Evolutionary conservation across 2,888 invertebrate species (phyloP), one percentile per base, ranked within the genome.

Genomic region (Cybosia mesomella): DNA sequence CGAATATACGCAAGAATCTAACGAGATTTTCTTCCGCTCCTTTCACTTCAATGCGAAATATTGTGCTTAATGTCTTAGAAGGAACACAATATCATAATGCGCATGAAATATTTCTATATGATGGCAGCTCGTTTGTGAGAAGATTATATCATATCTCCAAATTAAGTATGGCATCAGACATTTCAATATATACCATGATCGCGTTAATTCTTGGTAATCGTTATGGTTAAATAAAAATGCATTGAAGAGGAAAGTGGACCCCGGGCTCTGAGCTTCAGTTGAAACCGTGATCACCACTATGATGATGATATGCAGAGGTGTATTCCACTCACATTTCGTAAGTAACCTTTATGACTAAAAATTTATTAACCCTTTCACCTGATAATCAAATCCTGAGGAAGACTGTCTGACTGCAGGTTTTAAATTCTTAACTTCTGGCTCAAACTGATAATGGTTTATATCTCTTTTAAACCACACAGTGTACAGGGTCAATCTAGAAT

Each of bases 51-150:
- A 60, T 68, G 68, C 39, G 68, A 64, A 68, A 64, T 68, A 55
- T 59, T 58, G 68, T 68, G 68, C 43, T 64, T 68, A 68, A 68
- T 64, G 68, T 68, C 39, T 59, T 22, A 68, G 68, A 68, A 68
- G 32, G 22, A 68, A 58, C 59, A 68, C 64, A 60, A 55, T 60
- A 64, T 22, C 64, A 64, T 68, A 58, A 64, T 59, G 60, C 32
- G 32, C 54, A 68, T 60, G 18, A 64, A 34, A 68, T 64, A 22
- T 68, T 53, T 58, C 21, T 58, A 22, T 49, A 43, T 15, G 21
- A 39, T 24, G 39, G 15, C 58, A 21, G 39, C 43, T 53, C 61
- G 61, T 62, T 62, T 53, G 32, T 28, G n/a, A 57, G n/a, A 4
- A 32, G 28, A 57, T 24, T 54, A 18, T 59, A 36, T 58, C 58